Conservation (phyloP, 1,140 invertebrate species). For the Brachionus manjavacas region DNA sequence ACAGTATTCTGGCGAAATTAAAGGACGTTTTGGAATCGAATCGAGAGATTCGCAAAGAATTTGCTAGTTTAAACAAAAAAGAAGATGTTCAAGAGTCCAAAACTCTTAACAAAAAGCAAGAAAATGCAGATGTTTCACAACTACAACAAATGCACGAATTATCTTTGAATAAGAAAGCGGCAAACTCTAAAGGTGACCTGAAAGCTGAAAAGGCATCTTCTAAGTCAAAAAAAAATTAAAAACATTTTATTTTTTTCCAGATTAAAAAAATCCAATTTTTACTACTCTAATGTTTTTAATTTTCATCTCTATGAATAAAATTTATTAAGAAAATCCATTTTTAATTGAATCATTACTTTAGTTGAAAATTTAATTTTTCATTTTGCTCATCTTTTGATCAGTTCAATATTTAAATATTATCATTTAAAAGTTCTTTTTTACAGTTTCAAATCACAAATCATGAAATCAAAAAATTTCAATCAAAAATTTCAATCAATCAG, state of each 20-base stretch:
- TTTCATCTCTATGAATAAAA: not conserved
- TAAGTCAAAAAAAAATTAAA: conserved; percentile 30
- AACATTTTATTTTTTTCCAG: too few relatives aligned
- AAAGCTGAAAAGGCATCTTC: not conserved
- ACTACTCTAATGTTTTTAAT: not conserved
- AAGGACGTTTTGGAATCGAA: conserved; percentile 40
- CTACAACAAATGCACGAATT: conserved; percentile 30
- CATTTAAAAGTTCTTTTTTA: not conserved
- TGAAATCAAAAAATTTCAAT: too few relatives aligned
- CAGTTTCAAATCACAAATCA: too few relatives aligned
- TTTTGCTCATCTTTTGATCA: not conserved
- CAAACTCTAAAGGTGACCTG: not conserved
- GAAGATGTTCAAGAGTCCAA: not conserved
- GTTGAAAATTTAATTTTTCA: too few relatives aligned
- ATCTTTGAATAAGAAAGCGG: not conserved
- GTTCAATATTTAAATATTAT: not conserved
- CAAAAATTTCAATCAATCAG: too few relatives aligned
- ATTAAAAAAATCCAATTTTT: too few relatives aligned
- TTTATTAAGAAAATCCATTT: not conserved
- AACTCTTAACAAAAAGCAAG: not conserved
- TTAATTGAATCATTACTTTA: too few relatives aligned
- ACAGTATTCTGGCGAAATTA: not conserved
- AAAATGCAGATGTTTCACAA: not conserved
- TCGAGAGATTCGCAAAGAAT: conserved; percentile 35
- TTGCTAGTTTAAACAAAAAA: not conserved